phyloP scores from a whole-genome alignment of 2,888 invertebrate genomes.

The Prosopocoilus inquinatus region DNA sequence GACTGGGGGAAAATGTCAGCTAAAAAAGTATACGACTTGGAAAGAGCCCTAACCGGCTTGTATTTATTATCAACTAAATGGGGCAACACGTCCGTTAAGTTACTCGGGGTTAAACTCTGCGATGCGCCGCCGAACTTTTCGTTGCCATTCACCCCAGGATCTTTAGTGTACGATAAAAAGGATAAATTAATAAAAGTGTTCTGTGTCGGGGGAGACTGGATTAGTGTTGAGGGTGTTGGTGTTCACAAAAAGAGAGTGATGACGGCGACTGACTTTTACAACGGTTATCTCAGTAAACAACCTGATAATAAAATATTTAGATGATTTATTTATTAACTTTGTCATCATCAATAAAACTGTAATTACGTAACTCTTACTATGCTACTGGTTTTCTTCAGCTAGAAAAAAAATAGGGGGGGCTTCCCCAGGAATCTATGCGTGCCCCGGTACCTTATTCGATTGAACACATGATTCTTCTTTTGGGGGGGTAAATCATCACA shows the following conservation, averaged over 20 bases:
- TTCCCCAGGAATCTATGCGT: too few species aligned
- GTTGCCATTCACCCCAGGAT: conserved; percentile 52
- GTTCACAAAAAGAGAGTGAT: conserved; percentile 70
- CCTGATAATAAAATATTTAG: conserved; percentile 46
- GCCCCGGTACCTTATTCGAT: too few species aligned
- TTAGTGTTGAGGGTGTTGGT: conserved; percentile 64
- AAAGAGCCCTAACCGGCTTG: conserved; percentile 67
- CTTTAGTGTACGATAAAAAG: conserved; percentile 59
- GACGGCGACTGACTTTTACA: conserved; percentile 78
- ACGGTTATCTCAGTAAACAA: conserved; percentile 74
- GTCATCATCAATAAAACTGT: not conserved
- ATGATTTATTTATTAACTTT: conserved; percentile 29
- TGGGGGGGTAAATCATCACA: too few species aligned
- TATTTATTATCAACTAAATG: conserved; percentile 64
- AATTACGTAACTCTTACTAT: not conserved
- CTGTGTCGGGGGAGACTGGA: conserved; percentile 64
- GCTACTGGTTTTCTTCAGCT: too few species aligned
- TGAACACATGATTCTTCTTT: too few species aligned
- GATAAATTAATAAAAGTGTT: conserved; percentile 61
- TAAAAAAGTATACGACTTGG: conserved; percentile 65
- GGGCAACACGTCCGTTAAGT: conserved; percentile 60
- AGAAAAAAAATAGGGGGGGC: too few species aligned
- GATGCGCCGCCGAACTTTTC: conserved; percentile 6
- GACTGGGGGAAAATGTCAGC: conserved; percentile 67
- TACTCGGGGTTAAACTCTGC: conserved; percentile 53